These are phyloP conservation scores for Argyra leucocephala DNA, from an alignment of 2,888 invertebrate genomes.

Conservation along the genomic window DNA sequence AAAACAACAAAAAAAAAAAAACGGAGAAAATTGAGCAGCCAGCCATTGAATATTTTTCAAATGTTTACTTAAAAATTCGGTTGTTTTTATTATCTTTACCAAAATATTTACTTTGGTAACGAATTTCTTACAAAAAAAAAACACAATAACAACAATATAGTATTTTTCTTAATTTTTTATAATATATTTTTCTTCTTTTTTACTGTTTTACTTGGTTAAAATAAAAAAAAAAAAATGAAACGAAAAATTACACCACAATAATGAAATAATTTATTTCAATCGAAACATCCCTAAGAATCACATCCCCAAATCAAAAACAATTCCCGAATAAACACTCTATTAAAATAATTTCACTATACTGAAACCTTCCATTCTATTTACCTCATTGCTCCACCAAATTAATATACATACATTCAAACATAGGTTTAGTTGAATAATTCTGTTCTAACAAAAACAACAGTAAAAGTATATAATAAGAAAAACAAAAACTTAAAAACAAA, in stretches of 20 bases:
- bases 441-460: neutral
- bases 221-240: neutral
- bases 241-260: neutral
- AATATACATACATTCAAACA: too few species aligned
- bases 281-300: neutral
- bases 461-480: neutral
- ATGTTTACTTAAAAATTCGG: neutral
- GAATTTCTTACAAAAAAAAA: too few species aligned
- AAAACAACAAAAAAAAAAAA: too few species aligned
- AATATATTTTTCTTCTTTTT: neutral
- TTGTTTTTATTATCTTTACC: neutral
- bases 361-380: neutral
- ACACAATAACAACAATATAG: too few species aligned
- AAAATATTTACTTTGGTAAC: slow-evolving; percentile 2
- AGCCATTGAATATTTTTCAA: too few species aligned
- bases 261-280: neutral
- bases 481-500: neutral
- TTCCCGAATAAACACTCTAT: neutral
- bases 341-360: neutral
- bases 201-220: neutral
- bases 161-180: too few species aligned
- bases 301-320: neutral
- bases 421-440: neutral
- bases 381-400: too few species aligned
- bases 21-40: too few species aligned